Percentiles rank a stretch among this genome's conserved stretches.
These are phyloP conservation scores for Carollia perspicillata DNA, from an alignment of 2,113 vertebrate genomes.

Conservation along the genomic window DNA sequence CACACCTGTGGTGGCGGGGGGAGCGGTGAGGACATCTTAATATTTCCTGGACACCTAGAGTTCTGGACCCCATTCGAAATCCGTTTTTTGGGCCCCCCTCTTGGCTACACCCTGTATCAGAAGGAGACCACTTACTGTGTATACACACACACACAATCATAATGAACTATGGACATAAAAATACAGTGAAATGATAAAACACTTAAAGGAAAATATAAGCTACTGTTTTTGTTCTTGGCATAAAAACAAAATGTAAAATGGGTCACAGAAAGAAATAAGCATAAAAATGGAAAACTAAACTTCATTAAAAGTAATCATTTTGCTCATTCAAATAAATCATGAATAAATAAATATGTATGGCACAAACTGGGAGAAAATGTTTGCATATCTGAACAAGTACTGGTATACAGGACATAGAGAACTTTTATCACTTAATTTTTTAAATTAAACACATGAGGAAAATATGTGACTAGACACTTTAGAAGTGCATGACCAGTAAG, in stretches of 20 bases:
- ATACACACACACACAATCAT: background rate
- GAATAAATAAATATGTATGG: background rate
- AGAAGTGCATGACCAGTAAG: background rate
- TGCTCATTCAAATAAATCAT: background rate
- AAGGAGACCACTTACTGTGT: background rate
- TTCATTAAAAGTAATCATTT: background rate
- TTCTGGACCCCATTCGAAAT: no score
- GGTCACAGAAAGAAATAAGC: background rate
- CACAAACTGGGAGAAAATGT: background rate
- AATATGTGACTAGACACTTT: background rate
- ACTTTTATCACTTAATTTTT: background rate
- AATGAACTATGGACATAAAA: background rate
- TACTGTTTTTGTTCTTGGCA: background rate
- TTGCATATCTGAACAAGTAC: background rate
- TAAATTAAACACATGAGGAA: background rate
- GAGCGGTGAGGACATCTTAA: no score
- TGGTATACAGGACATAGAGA: background rate
- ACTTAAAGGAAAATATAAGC: background rate
- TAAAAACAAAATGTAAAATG: background rate
- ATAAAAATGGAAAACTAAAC: background rate
- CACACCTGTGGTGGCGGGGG: no score
- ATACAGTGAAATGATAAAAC: background rate
- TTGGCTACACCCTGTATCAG: no score
- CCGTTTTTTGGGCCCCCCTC: no score
- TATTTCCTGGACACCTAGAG: no score